Base-by-base conservation (phyloP, 2,797 vertebrate genomes). In the Ctenopoma kingsleyae region DNA sequence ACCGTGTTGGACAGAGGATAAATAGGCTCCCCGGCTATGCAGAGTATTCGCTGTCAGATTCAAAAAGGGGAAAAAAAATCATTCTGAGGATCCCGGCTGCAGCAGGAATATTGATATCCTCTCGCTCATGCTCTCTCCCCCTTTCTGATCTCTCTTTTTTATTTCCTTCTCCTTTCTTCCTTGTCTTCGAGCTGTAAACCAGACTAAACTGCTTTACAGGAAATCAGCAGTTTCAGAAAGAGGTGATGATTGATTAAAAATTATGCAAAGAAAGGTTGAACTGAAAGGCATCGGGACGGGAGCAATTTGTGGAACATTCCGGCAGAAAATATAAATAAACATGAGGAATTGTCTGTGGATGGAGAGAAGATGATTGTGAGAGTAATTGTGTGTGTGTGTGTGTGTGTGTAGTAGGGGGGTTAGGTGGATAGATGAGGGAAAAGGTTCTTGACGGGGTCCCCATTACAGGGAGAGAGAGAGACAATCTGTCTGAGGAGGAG, bases 401-500 rank as follows among this genome's bases (percentile, higher is more conserved):
- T 52, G 67, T 16, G 38, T 40, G 36, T 52, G 67, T 16, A 22
- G 41, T 57, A 30, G 66, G 13, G 62, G 56, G 48, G 67, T 36
- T 41, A 27, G 44, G 52, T 41, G 65, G 61, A 65, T 51, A 38
- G 71, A 67, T 5, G 23, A 56, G 72, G 52, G 61, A 72, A 71
- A 83, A 78, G 76, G 82, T 77, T 83, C 76, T 74, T 87, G 89
- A 93, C 86, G 35, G 83, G 87, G 80, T 89, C 87, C 80, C 89
- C 85, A 92, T 92, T 93, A 93, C 83, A 57, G 55, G 53, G 46
- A 76, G 82, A 87, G 91, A 87, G 91, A 71, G 80, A 91, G 91
- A 91, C 90, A 90, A 94, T 94, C 92, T 93, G 93, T 94, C 90
- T 92, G 91, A 91, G 90, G 85, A 93, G 90, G 89, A 93, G 91